Evolutionary conservation across 2,797 vertebrate genomes (phyloP).

Genomic region (Arctocebus calabarensis): DNA sequence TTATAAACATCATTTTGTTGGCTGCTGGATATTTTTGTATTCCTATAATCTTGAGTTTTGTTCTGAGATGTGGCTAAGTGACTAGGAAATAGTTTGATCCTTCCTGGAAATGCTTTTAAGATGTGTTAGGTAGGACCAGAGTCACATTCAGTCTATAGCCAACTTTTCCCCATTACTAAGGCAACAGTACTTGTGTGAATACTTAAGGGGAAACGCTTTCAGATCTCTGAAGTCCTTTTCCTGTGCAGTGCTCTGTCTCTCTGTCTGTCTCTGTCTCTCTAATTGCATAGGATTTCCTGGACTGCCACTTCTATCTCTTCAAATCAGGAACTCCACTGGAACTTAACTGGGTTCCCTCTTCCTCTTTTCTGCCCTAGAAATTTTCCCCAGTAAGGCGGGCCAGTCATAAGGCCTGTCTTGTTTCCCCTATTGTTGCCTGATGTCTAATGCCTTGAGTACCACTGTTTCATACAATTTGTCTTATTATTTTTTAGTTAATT

Average conservation of each 20-base stretch:
- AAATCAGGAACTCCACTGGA: not conserved
- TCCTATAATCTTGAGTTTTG: not conserved
- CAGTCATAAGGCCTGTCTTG: not conserved
- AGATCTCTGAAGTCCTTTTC: not conserved
- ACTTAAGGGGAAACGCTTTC: not conserved
- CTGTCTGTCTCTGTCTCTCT: too few species aligned
- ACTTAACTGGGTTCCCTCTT: not conserved
- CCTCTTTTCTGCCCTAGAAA: not conserved
- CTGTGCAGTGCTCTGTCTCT: not conserved
- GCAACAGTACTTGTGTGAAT: not conserved
- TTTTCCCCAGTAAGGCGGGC: not conserved
- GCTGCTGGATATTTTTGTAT: not conserved
- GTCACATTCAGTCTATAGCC: not conserved
- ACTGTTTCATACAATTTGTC: not conserved
- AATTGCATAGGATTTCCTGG: not conserved
- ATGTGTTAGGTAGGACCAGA: not conserved
- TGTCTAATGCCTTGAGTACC: not conserved
- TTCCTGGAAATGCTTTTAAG: not conserved
- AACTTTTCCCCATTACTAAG: not conserved
- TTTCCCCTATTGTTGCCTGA: not conserved
- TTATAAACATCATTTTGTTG: not conserved
- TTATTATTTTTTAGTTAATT: not conserved
- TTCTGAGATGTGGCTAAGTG: slow-evolving; percentile 24
- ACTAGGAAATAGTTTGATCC: not conserved
- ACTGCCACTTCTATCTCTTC: not conserved